Evolutionary conservation across 2,113 vertebrate genomes (phyloP), one percentile per base, ranked within the genome.

Genomic region (Hipposideros armiger): DNA sequence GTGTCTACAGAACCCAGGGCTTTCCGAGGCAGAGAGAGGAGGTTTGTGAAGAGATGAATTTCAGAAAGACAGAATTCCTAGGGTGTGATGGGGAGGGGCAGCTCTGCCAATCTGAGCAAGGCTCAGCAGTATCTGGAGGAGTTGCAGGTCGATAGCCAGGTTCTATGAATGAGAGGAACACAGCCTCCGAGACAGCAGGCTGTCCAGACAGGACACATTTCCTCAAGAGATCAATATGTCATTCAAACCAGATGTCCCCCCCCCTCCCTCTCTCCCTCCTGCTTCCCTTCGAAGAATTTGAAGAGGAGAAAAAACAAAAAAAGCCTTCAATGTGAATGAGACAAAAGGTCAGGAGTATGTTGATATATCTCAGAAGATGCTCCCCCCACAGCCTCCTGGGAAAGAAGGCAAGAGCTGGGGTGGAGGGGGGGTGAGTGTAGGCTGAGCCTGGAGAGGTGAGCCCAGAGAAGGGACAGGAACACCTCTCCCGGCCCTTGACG

Each of bases 221-320:
- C 93, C 91, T 91, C 89, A 70, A 72, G 77, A 66, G 76, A 97
- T 96, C 95, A 81, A 97, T 95, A 84, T 0, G 82, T 91, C 87
- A 96, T 95, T 96, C 95, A 94, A 94, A 87, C 73, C 69, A 86
- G 91, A 95, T 9, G 70, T 50, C 54, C 73, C 81, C 62, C 81
- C 62, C 72, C 78, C 50, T 67, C 32, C 42, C 9, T 11, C 54
- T 42, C 45, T 54, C 62, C 78, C 69, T 66, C 74, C 20, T 11
- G 22, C 30, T 87, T 90, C 82, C 66, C 93, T 96, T 78, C 2
- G 3, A 62, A 93, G 91, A 93, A 94, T 78, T 30, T 30, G 16
- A 88, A 95, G 52, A 45, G 58, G 11, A 16, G 10, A 14, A 1
- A 54, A 58, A 74, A 36, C 30, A 72, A 78, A 80, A 92, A 60